These are phyloP conservation scores for Psilopsiagon aurifrons DNA, from an alignment of 2,113 vertebrate genomes.

Conservation along the genomic window DNA sequence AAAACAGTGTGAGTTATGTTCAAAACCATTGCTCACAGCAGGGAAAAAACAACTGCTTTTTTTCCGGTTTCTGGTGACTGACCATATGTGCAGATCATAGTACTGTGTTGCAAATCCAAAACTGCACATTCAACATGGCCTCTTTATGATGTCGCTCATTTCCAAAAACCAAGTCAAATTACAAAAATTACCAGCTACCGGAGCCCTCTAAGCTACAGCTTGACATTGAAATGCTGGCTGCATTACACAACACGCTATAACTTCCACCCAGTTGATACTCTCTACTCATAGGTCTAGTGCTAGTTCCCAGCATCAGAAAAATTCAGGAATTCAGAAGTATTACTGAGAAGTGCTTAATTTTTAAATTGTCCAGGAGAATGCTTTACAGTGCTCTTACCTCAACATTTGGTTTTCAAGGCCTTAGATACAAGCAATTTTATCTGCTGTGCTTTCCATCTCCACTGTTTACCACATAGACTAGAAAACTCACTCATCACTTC, in stretches of 20 bases:
- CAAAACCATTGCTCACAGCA: conserved; percentile 70
- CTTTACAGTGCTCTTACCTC: background rate
- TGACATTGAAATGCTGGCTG: background rate
- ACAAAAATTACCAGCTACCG: background rate
- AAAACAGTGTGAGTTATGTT: conserved; percentile 63
- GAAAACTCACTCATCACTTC: conserved; percentile 40
- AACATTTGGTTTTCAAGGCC: background rate
- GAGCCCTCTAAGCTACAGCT: background rate
- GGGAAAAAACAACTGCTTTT: conserved; percentile 69
- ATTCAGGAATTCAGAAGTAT: background rate
- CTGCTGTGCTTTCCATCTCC: conserved; percentile 2
- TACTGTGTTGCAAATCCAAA: conserved; percentile 20
- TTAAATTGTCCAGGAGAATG: background rate
- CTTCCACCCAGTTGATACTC: background rate
- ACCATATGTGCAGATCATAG: conserved; percentile 18
- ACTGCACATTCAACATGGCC: conserved; percentile 4
- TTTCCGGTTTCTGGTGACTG: conserved; percentile 46
- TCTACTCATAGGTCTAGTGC: background rate
- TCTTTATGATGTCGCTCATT: background rate
- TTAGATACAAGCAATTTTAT: conserved; percentile 21
- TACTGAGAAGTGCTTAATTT: background rate
- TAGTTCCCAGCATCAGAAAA: background rate
- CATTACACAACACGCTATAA: background rate
- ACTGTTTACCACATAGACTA: conserved; percentile 37
- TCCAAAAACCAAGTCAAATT: background rate